These are phyloP conservation scores for Enteromius afrohamiltoni DNA, from an alignment of 2,797 vertebrate genomes.

Conservation along the genomic window DNA sequence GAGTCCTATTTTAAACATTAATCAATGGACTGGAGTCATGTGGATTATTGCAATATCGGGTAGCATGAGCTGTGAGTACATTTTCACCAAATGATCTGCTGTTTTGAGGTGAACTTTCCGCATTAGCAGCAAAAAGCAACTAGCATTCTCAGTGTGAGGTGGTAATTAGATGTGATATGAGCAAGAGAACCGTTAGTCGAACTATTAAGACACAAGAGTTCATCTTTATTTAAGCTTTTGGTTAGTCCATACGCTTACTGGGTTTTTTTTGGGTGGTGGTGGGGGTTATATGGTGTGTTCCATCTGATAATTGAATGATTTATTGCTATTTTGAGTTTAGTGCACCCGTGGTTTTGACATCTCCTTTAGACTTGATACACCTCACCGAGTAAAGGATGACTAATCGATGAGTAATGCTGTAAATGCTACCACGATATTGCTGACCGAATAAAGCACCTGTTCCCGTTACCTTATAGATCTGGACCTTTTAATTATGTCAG, in stretches of 20 bases:
- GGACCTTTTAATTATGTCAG: neutral
- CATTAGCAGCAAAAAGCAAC: neutral
- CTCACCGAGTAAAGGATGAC: neutral
- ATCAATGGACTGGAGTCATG: neutral
- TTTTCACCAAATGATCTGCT: too few relatives aligned
- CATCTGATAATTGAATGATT: neutral
- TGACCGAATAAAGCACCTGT: neutral
- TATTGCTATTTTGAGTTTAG: neutral
- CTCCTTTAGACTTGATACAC: neutral
- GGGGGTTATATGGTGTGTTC: too few relatives aligned
- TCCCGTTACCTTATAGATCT: neutral
- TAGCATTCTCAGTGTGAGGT: neutral
- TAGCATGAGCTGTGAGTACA: neutral
- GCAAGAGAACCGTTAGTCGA: neutral
- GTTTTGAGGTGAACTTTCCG: too few relatives aligned
- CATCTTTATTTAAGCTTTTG: neutral
- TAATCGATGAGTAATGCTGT: neutral
- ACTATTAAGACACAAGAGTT: neutral
- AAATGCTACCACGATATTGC: neutral
- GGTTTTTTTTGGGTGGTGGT: neutral
- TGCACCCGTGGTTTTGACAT: slow-evolving; percentile 9
- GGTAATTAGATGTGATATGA: neutral
- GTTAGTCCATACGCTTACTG: neutral
- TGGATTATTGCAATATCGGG: neutral
- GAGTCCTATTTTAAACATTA: neutral